phyloP scores from a whole-genome alignment of 2,797 vertebrate species.

The Mus minutoides region DNA sequence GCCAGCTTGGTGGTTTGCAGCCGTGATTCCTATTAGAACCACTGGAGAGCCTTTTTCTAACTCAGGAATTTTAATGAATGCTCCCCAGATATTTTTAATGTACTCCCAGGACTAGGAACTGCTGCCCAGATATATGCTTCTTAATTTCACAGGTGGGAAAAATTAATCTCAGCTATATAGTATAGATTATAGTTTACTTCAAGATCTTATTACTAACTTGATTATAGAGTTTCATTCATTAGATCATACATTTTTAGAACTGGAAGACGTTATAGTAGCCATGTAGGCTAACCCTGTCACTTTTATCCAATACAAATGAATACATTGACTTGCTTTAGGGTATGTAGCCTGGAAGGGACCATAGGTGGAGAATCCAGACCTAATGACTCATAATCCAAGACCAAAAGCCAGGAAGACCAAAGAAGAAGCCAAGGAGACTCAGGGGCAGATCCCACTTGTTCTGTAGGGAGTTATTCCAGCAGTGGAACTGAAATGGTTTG shows the following conservation, averaged over 20 bases:
- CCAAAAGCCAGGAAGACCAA: neutral
- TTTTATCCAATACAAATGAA: neutral
- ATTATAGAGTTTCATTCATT: slow-evolving; percentile 37
- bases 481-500: neutral
- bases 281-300: neutral
- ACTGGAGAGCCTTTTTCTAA: neutral
- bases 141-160: slow-evolving; percentile 28
- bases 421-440: neutral
- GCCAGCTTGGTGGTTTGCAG: neutral
- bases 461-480: neutral
- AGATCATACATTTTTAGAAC: neutral
- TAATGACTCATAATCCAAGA: neutral
- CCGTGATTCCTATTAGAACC: neutral
- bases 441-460: neutral
- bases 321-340: neutral
- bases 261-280: neutral
- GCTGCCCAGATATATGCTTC: neutral
- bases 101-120: neutral
- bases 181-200: neutral
- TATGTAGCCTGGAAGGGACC: neutral
- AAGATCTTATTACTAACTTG: neutral
- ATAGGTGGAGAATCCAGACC: neutral
- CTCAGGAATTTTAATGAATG: neutral
- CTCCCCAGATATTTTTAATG: neutral
- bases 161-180: neutral